Conservation (phyloP, 2,888 invertebrate genomes). For the Drosophila niveifrons region DNA sequence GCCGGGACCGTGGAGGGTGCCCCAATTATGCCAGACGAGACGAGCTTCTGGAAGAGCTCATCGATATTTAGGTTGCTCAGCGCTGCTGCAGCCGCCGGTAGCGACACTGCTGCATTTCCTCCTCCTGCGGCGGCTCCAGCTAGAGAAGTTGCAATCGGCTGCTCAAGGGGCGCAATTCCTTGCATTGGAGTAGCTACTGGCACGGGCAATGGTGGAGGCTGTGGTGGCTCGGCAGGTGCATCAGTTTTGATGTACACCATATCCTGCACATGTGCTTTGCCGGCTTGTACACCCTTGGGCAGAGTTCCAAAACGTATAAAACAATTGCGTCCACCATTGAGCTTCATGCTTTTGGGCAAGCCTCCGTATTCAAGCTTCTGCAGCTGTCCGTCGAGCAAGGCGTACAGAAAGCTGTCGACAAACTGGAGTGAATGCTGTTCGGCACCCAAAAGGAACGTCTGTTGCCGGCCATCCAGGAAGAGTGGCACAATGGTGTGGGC, state of each 20-base stretch:
- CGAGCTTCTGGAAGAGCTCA: constrained; percentile 93
- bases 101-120: constrained; percentile 14
- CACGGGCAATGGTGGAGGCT: constrained; percentile 50
- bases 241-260: constrained; percentile 89
- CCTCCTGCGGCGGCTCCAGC: constrained; percentile 37
- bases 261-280: constrained; percentile 89
- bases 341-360: constrained; percentile 91
- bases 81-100: constrained; percentile 76
- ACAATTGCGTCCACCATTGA: constrained; percentile 90
- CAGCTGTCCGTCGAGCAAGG: constrained; percentile 91
- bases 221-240: constrained; percentile 71
- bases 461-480: constrained; percentile 93
- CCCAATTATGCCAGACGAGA: constrained; percentile 93
- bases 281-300: constrained; percentile 90
- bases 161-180: constrained; percentile 41
- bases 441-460: constrained; percentile 91
- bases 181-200: constrained; percentile 6
- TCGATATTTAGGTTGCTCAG: constrained; percentile 88
- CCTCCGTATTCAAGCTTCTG: constrained; percentile 94
- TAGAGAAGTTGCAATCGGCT: constrained; percentile 24
- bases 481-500: constrained; percentile 92
- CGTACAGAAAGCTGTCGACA: constrained; percentile 91
- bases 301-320: constrained; percentile 93
- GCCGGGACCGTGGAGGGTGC: constrained; percentile 36
- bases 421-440: constrained; percentile 92